Conservation (phyloP, 64 coral and sea anemone species). For the Porites australiensis region DNA sequence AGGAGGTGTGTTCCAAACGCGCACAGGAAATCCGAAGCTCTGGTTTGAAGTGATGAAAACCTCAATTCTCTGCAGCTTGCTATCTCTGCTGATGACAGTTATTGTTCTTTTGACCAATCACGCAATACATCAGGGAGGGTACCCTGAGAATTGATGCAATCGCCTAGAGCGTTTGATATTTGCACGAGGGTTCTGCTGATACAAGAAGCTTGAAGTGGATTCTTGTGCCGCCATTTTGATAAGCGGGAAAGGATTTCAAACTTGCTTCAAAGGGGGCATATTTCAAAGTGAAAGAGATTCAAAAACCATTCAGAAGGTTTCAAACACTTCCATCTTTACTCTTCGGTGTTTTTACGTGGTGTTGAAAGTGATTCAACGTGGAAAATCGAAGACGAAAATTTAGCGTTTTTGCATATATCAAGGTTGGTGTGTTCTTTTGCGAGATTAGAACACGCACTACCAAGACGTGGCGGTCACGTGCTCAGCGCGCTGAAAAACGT, state of each 20-base stretch:
- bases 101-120: constrained; percentile 83
- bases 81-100: constrained; percentile 71
- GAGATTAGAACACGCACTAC: constrained; percentile 98
- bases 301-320: constrained; percentile 68
- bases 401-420: constrained; percentile 98
- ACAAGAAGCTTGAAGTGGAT: constrained; percentile 90
- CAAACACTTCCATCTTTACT: constrained; percentile 73
- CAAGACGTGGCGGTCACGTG: constrained; percentile 99
- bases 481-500: constrained; percentile 86
- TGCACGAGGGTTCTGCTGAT: constrained; percentile 91
- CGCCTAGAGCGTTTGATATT: constrained; percentile 80
- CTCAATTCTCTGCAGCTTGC: constrained; percentile 60
- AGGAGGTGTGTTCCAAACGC: constrained; percentile 35
- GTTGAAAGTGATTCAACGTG: constrained; percentile 3
- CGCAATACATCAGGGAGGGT: constrained; percentile 68
- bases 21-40: constrained; percentile 17
- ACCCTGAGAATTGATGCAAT: constrained; percentile 82
- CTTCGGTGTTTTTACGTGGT: neutral
- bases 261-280: constrained; percentile 59
- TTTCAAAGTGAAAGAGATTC: constrained; percentile 24
- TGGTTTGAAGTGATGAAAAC: neutral
- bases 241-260: constrained; percentile 74
- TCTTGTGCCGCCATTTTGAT: constrained; percentile 97
- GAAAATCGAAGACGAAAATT: constrained; percentile 78
- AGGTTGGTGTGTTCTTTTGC: constrained; percentile 93